A percentile compares a stretch with the other conserved stretches of the same genome.
phyloP scores from a whole-genome alignment of 2,888 invertebrate species.

The Tipula unca region DNA sequence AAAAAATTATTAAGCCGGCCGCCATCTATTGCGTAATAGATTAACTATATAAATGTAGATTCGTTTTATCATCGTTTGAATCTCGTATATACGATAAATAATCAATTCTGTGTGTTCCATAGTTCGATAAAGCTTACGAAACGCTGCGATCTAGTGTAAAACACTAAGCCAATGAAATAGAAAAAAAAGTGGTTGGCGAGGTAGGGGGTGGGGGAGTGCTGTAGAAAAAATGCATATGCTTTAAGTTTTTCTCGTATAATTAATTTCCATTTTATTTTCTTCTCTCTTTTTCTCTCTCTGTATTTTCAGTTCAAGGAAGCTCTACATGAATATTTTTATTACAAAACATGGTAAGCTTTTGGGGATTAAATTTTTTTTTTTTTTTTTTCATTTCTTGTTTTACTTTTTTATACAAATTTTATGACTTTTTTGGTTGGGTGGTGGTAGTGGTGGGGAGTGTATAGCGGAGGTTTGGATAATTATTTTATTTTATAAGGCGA shows the following conservation, averaged over 20 bases:
- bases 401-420: neutral
- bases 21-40: too few relatives aligned
- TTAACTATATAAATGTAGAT: too few relatives aligned
- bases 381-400: neutral
- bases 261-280: neutral
- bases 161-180: neutral
- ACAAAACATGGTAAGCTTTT: conserved; percentile 14
- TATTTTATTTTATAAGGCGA: neutral
- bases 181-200: neutral
- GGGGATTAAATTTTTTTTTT: neutral
- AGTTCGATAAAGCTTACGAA: neutral
- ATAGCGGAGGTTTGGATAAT: neutral
- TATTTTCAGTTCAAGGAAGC: neutral
- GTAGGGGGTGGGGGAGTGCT: too few relatives aligned
- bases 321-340: conserved; percentile 14
- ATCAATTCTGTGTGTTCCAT: neutral
- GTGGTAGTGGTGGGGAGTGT: neutral
- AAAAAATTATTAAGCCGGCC: neutral
- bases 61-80: too few relatives aligned
- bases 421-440: neutral
- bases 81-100: too few relatives aligned
- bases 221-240: neutral
- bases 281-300: neutral
- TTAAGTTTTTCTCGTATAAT: neutral
- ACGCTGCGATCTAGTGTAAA: neutral